Base-by-base conservation (phyloP, 2,797 vertebrate genomes). In the Squalus acanthias region DNA sequence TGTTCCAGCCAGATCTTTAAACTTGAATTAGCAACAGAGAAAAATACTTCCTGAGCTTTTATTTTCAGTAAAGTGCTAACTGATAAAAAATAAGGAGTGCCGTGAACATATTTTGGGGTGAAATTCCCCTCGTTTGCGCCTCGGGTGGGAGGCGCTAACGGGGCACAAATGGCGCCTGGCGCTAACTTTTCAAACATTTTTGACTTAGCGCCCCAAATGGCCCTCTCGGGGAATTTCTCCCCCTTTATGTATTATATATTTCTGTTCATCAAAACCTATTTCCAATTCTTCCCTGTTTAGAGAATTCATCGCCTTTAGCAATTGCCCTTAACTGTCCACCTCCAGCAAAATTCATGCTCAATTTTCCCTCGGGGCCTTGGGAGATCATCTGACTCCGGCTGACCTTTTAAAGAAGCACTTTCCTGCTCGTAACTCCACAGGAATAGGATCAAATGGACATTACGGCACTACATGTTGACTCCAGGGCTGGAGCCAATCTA, bases 361-460 rank as follows among this genome's bases (percentile, higher is more conserved):
- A 96, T 97, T 97, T 98, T 97, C 97, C 97, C 96, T 96, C 97
- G 72, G 95, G 96, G 97, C 0, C 95, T 96, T 97, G 96, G 96
- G 96, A 96, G 93, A 96, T 97, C 96, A 96, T 96, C 96, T 96
- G 97, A 97, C 97, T 96, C 82, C 50, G 46, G 96, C 96, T 97
- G 97, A 97, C 98, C 97, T 97, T 97, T 97, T 96, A 95, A 97
- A 96, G 96, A 96, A 96, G 97, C 97, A 96, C 97, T 98, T 97
- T 96, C 97, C 97, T 97, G 96, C 95, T 97, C 97, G 97, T 97
- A 97, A 97, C 97, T 97, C 98, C 97, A 97, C 97, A 97, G 97
- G 97, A 97, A 97, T 97, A 97, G 97, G 97, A 98, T 98, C 98
- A 97, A 97, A 97, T 98, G 97, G 97, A 97, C 97, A 97, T 97